phyloP scores from a whole-genome alignment of 2,797 vertebrate genomes.

The Anabas testudineus region DNA sequence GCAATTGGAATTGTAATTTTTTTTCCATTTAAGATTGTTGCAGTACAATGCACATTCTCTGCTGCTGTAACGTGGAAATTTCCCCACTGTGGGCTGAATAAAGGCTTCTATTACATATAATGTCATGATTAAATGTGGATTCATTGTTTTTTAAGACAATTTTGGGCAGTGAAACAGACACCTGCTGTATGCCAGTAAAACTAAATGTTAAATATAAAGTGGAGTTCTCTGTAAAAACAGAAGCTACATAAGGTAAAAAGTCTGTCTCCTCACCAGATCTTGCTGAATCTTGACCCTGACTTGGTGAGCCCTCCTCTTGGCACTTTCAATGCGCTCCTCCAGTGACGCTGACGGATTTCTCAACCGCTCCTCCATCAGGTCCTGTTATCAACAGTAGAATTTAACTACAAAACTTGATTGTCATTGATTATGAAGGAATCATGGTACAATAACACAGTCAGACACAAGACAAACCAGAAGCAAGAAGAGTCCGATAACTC shows the following conservation, averaged over 20 bases:
- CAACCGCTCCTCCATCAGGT: conserved; percentile 84
- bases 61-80: no score
- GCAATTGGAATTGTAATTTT: no score
- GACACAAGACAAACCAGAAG: no score
- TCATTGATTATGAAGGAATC: neutral
- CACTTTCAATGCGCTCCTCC: conserved; percentile 91
- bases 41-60: no score
- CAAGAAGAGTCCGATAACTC: neutral
- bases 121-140: no score
- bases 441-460: neutral
- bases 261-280: conserved; percentile 83
- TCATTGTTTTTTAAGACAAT: neutral
- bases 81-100: no score
- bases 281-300: conserved; percentile 92
- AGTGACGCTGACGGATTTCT: conserved; percentile 85
- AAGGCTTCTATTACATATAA: no score
- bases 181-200: no score
- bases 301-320: conserved; percentile 89
- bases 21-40: no score
- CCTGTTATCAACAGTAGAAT: conserved; percentile 72
- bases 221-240: no score
- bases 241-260: neutral
- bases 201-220: no score
- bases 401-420: neutral
- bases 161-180: neutral